These are phyloP conservation scores for Luscinia megarhynchos DNA, from an alignment of 2,797 vertebrate species.

Conservation along the genomic window DNA sequence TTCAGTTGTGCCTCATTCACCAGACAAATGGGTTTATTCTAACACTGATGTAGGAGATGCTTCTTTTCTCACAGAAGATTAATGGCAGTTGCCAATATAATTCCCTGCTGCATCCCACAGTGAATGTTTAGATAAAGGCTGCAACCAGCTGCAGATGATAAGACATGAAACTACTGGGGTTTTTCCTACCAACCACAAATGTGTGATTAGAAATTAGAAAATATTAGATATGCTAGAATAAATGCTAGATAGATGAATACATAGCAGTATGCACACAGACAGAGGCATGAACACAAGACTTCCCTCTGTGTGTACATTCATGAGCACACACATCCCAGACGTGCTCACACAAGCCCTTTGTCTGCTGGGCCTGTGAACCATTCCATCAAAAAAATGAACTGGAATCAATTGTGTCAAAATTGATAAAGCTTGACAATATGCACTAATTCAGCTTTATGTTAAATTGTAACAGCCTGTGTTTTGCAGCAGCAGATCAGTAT, in stretches of 20 bases:
- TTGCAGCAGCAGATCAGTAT: not conserved
- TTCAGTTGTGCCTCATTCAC: slow-evolving; percentile 38
- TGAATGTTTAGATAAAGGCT: slow-evolving; percentile 37
- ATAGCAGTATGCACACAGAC: not conserved
- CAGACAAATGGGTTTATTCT: slow-evolving; percentile 45
- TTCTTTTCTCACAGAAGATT: slow-evolving; percentile 43
- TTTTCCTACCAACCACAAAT: not conserved
- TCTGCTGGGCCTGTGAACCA: not conserved
- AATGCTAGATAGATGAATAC: not conserved
- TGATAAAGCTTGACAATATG: not conserved
- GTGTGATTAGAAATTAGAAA: not conserved
- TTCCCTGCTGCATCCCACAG: slow-evolving; percentile 16
- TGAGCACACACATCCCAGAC: not conserved
- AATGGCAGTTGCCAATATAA: slow-evolving; percentile 32
- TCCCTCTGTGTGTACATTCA: not conserved
- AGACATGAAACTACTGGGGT: not conserved
- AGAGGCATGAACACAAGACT: not conserved
- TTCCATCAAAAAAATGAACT: not conserved
- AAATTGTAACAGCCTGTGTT: not conserved
- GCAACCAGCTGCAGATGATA: slow-evolving; percentile 29
- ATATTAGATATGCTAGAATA: not conserved
- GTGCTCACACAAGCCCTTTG: not conserved
- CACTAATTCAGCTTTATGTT: not conserved
- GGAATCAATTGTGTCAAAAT: not conserved
- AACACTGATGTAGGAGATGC: slow-evolving; percentile 11